These are phyloP conservation scores for Acholoe squamosa DNA, from an alignment of 2,888 invertebrate genomes.

Conservation along the genomic window DNA sequence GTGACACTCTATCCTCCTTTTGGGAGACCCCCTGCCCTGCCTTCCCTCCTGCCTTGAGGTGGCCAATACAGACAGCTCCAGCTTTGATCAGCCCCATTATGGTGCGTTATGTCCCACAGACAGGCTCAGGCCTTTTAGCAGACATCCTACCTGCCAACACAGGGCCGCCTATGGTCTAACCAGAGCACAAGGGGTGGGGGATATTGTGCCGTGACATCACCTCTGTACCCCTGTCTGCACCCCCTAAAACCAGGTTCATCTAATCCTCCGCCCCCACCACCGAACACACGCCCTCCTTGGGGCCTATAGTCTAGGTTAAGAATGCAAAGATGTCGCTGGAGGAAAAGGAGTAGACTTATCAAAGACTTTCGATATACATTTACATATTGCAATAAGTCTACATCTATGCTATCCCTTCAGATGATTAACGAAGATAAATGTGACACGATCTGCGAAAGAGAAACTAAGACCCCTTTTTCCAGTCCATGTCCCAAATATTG, in stretches of 20 bases:
- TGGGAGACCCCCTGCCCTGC: background rate
- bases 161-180: background rate
- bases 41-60: background rate
- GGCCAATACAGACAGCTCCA: background rate
- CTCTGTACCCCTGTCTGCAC: slow-evolving; percentile 7
- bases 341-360: no score
- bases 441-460: no score
- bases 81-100: slow-evolving; percentile 29
- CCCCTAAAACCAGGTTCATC: slow-evolving; percentile 19
- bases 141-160: slow-evolving; percentile 30
- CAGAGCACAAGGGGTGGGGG: background rate
- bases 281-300: background rate
- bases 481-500: no score
- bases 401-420: no score
- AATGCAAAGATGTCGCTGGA: background rate
- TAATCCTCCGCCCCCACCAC: background rate
- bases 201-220: slow-evolving; percentile 20
- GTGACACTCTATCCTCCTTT: slow-evolving; percentile 8
- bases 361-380: no score
- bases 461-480: no score
- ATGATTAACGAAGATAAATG: no score
- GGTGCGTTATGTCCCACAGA: background rate
- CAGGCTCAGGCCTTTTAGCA: background rate
- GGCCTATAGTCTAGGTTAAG: background rate
- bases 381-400: no score